Evolutionary conservation across 2,888 invertebrate genomes (phyloP), one percentile per base, ranked within the genome.

Genomic region (Drosophila emarginata): DNA sequence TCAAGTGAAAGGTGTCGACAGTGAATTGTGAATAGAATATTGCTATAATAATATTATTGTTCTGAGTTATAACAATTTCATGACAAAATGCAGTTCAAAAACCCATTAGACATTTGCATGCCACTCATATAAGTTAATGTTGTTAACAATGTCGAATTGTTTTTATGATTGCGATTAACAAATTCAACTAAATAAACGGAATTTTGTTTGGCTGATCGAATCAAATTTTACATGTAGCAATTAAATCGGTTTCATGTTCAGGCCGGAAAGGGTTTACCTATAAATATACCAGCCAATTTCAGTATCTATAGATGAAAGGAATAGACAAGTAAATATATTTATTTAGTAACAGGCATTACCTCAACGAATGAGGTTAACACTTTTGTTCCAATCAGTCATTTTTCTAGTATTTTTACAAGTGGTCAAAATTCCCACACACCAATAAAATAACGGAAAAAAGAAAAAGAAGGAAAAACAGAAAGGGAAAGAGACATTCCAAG

Each of bases 151-250:
- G 60, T 40, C 45, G 59, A 45, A 51, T 64, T 60, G 73, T 64
- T 61, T 40, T 39, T 72, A 74, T 78, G 79, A 87, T 87, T 79
- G 73, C 75, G 79, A 85, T 87, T 81, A 85, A 81, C 82, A 81
- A 87, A 87, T 84, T 76, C 85, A 68, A 74, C 86, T 85, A 67
- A 79, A 85, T 87, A 85, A 85, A 82, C 85, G 85, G 83, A 87
- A 87, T 82, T 82, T 87, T 77, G 86, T 82, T 82, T 74, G 37
- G 0, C 18, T 18, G 40, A 45, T 45, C 40, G 23, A 62, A 81
- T 87, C 84, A 21, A 39, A 26, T 11, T 23, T 52, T 57, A 9
- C 18, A 28, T n/a, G 40, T 28, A 28, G 9, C n/a, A 59, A 28
- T 39, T 37, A 58, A 45, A 11, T 39, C 18, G 28, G 26, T 45